A percentile compares a stretch with the other conserved stretches of the same genome.
These are phyloP conservation scores for Eurytoma californica DNA, from an alignment of 2,888 invertebrate species.

Conservation along the genomic window DNA sequence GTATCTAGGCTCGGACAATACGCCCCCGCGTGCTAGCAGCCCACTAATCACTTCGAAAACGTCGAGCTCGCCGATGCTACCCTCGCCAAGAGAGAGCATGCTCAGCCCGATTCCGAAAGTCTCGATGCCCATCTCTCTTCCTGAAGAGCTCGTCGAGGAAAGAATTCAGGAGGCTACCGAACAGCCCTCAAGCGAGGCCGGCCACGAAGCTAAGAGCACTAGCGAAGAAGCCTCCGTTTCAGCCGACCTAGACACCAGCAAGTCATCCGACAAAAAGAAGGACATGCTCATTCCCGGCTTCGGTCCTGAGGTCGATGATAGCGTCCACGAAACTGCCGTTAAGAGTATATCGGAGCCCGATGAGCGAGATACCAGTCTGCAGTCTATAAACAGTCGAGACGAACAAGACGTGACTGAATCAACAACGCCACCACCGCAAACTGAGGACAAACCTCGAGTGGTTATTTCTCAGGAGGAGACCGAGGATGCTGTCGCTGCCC, in stretches of 20 bases:
- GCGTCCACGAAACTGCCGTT: constrained; percentile 86
- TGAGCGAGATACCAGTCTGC: constrained; percentile 69
- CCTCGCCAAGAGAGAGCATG: constrained; percentile 66
- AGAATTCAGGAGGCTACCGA: too few relatives aligned
- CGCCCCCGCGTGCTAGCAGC: constrained; percentile 77
- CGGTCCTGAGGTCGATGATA: constrained; percentile 81
- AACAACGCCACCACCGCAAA: constrained; percentile 78
- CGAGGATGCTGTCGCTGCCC: constrained; percentile 92
- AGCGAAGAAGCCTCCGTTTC: too few relatives aligned
- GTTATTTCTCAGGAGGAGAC: constrained; percentile 94
- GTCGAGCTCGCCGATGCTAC: constrained; percentile 62
- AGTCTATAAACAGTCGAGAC: constrained; percentile 64
- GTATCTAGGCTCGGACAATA: constrained; percentile 78
- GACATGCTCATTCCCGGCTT: constrained; percentile 83
- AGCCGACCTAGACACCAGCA: constrained; percentile 61
- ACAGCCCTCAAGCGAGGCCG: too few relatives aligned
- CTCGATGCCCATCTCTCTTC: constrained; percentile 59
- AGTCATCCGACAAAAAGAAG: constrained; percentile 76
- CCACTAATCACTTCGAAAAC: constrained; percentile 65
- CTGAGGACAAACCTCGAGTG: constrained; percentile 87
- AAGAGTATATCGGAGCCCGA: constrained; percentile 83
- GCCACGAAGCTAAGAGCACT: too few relatives aligned
- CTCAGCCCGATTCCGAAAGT: constrained; percentile 78
- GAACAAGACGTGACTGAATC: constrained; percentile 71
- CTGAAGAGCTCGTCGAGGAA: constrained; percentile 8